Evolutionary conservation across 2,888 invertebrate species (phyloP), one percentile per base, ranked within the genome.

Genomic region (Yponomeuta cagnagella): DNA sequence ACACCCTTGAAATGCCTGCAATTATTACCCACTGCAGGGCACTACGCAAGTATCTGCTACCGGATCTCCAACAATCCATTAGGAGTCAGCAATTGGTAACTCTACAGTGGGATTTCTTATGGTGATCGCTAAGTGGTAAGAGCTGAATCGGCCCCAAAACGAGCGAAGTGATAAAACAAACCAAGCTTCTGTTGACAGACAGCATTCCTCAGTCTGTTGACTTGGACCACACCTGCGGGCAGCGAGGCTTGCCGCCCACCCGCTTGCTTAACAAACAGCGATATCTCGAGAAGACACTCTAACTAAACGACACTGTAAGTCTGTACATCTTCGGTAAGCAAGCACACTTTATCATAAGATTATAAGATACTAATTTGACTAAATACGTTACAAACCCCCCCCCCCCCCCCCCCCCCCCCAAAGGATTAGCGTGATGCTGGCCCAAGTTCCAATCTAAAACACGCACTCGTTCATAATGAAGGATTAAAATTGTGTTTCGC

Each of bases 141-240:
- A 64, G 30, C 23, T 64, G 64, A 64, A 64, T 64, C 30, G 43
- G 12, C 15, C 67, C 67, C 37, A 10, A 67, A 67, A 67, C n/a
- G 15, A 67, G 48, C 15, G 63, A 70, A 63, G 70, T 65, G 48
- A 65, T 65, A 70, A 70, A 64, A 63, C 48, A 43, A 70, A 70
- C 58, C 15, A 65, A 12, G 63, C 70, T 15, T n/a, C 63, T 70
- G 70, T 70, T 70, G 70, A 70, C 70, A n/a, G n/a, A 23, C 33
- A 10, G 37, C 67, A 70, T 70, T 70, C 70, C 70, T 10, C 9
- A 1, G 48, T 31, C 8, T 70, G 71, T 71, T 71, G 65, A 70
- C 71, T 71, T 48, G 58, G 70, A 70, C 70, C 70, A 70, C 71
- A 71, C 71, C 71, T 71, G 71, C 67, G 15, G 64, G n/a, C n/a